Evolutionary conservation across 2,888 invertebrate species (phyloP), one percentile per base, ranked within the genome.

Genomic region (Trichopoda pennipes): DNA sequence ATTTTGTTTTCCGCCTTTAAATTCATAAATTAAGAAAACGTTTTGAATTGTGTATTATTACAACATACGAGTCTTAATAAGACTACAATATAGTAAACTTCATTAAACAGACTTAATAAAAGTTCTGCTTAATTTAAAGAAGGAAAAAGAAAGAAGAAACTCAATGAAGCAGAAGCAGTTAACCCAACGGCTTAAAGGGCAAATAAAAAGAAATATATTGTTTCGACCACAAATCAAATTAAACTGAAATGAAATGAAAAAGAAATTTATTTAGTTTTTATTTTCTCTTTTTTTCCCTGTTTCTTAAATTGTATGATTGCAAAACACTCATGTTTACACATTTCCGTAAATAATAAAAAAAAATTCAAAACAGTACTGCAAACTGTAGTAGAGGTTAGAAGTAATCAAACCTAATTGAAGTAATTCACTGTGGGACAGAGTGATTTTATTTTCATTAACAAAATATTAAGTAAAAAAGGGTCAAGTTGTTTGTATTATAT

Each of bases 101-200:
- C 47, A 72, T 60, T 60, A 51, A 32, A 72, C 21, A 23, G 47
- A n/a, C 44, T 28, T 7, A 12, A 61, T 61, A 81, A 44, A 77
- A 56, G 77, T 81, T 81, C 81, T 81, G 73, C 73, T 51, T 53
- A 23, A 55, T 61, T 21, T 38, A 69, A 69, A 61, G 12, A 47
- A 69, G 66, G 9, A 42, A 53, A 47, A 14, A 35, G 44, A 76
- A 6, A 21, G n/a, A 44, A 17, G 17, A 32, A 61, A 77, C 61
- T 7, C 19, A 23, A 49, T 47, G 47, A 51, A 58, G 21, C 64
- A 74, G 21, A 28, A 2, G 0, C 28, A 28, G 4, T 4, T 28
- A 28, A 28, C 8, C 17, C 21, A 38, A 68, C 55, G 55, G 80
- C 70, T 76, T 14, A 81, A 81, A 81, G 81, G 81, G 81, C 77